These are phyloP conservation scores for Nothoprocta pentlandii DNA, from an alignment of 2,113 vertebrate genomes.

Conservation along the genomic window DNA sequence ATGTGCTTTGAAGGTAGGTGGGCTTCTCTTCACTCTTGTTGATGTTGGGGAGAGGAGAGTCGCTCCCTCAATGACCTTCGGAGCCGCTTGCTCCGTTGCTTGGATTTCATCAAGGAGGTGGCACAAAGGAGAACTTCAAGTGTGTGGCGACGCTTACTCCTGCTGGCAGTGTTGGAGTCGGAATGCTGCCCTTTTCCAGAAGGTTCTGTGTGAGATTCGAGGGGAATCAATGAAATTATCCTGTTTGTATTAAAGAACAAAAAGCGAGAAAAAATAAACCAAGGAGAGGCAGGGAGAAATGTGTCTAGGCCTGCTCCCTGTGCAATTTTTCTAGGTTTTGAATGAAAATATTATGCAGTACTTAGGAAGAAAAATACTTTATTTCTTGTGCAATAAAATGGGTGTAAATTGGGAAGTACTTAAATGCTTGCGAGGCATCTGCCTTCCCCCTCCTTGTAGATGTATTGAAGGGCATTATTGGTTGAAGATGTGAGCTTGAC, in stretches of 20 bases:
- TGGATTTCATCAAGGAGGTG: not conserved
- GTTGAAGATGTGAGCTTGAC: not conserved
- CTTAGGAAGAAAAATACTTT: slow-evolving; percentile 8
- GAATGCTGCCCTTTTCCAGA: slow-evolving; percentile 2
- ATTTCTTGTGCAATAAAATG: not conserved
- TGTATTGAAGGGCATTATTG: not conserved
- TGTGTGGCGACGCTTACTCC: not conserved
- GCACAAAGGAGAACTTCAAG: not conserved
- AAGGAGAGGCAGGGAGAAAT: not conserved
- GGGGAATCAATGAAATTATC: not conserved
- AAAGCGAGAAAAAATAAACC: not conserved
- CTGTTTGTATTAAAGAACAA: not conserved
- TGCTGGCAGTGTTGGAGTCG: not conserved
- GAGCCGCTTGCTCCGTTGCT: not conserved
- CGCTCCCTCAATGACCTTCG: not conserved
- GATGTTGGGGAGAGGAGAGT: not conserved
- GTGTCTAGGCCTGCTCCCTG: not conserved
- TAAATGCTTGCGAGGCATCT: not conserved
- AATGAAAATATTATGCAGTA: not conserved
- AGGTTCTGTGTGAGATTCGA: not conserved
- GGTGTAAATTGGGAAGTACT: not conserved
- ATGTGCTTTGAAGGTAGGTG: slow-evolving; percentile 94
- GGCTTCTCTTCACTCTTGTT: not conserved
- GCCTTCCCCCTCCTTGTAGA: not conserved
- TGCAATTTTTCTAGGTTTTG: slow-evolving; percentile 4